Conservation (phyloP, 2,888 invertebrate species). For the Trisateles emortualis region DNA sequence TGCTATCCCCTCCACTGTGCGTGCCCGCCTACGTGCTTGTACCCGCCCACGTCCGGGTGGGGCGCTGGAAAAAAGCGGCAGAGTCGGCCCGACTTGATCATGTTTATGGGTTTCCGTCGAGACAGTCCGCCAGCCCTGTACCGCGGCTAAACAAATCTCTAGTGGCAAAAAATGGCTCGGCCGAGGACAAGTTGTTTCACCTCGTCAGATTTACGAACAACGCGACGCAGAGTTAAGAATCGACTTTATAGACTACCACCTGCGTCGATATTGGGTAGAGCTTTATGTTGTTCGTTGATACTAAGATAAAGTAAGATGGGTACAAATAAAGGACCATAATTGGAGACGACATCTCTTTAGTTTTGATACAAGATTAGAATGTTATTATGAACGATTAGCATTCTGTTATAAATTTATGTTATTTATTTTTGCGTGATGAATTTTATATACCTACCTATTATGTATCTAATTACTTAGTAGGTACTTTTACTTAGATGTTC, state of each 20-base stretch:
- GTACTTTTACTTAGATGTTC: too few species aligned
- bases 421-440: not conserved
- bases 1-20: conserved; percentile 62
- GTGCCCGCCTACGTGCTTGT: conserved; percentile 56
- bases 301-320: conserved; percentile 13
- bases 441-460: not conserved
- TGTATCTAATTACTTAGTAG: not conserved
- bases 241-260: conserved; percentile 55
- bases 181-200: conserved; percentile 84
- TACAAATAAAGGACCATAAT: conserved; percentile 21
- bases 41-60: conserved; percentile 71
- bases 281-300: conserved; percentile 24
- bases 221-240: conserved; percentile 64
- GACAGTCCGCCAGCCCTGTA: conserved; percentile 80
- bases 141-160: conserved; percentile 83
- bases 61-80: conserved; percentile 81
- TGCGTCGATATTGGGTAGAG: conserved; percentile 41
- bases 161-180: conserved; percentile 84
- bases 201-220: conserved; percentile 82
- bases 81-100: conserved; percentile 79
- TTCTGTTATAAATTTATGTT: not conserved
- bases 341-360: conserved; percentile 15
- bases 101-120: conserved; percentile 86
- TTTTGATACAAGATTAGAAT: conserved; percentile 14
- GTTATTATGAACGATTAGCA: conserved; percentile 11